A percentile compares a stretch with the other conserved stretches of the same genome.
These are phyloP conservation scores for Carassius auratus DNA, from an alignment of 2,113 vertebrate genomes.

Conservation along the genomic window DNA sequence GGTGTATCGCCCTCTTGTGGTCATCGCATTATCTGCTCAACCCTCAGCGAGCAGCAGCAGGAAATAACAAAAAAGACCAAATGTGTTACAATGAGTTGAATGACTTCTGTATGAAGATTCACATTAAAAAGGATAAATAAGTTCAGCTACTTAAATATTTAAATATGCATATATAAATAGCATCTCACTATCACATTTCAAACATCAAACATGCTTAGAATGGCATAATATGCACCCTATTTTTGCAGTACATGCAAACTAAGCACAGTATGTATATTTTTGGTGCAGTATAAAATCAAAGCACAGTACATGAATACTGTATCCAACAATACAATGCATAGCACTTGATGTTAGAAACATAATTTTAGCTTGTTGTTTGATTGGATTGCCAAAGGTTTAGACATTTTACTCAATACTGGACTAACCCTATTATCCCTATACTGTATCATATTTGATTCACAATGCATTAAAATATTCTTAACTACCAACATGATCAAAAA, in stretches of 20 bases:
- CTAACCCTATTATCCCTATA: background rate
- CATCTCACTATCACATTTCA: background rate
- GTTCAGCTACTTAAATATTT: background rate
- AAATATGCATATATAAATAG: background rate
- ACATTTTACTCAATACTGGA: no score
- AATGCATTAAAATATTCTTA: background rate
- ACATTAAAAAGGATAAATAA: background rate
- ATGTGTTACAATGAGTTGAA: background rate
- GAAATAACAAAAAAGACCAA: background rate
- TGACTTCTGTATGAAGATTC: background rate
- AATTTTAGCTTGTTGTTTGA: no score
- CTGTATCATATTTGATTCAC: background rate
- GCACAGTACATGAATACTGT: background rate
- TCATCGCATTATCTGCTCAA: slow-evolving; percentile 1
- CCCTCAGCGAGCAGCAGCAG: background rate
- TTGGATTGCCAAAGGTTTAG: no score
- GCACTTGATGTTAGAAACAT: background rate
- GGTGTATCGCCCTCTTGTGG: slow-evolving; percentile 46
- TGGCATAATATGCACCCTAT: background rate
- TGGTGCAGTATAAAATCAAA: background rate
- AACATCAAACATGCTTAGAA: background rate
- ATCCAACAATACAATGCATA: background rate
- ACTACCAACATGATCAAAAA: background rate
- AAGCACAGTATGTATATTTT: background rate
- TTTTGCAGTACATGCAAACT: background rate